phyloP scores from a whole-genome alignment of 2,888 invertebrate species.

The Tetranychus truncatus region DNA sequence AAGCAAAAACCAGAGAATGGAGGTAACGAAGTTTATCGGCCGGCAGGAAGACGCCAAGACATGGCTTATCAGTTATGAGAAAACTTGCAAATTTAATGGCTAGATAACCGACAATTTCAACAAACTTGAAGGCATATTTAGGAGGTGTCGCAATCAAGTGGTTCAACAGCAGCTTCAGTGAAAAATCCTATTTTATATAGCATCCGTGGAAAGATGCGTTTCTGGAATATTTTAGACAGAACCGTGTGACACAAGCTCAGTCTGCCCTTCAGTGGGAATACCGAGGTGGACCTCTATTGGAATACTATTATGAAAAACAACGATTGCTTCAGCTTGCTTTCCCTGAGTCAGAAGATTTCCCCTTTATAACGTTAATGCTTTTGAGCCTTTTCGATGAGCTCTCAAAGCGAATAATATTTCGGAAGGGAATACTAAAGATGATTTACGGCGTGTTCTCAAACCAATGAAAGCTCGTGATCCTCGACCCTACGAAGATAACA shows the following conservation, averaged over 20 bases:
- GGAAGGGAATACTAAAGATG: background rate
- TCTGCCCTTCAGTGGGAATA: background rate
- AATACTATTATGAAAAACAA: conserved; percentile 1
- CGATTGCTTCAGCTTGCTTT: background rate
- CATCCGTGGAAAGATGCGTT: background rate
- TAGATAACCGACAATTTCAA: background rate
- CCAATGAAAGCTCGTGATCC: background rate
- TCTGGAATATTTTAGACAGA: background rate
- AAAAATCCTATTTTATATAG: background rate
- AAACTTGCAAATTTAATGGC: background rate
- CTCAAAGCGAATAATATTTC: background rate
- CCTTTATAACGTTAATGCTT: background rate
- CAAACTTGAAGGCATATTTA: background rate
- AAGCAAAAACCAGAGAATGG: background rate
- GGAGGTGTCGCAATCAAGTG: background rate
- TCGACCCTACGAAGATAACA: no score
- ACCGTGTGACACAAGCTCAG: background rate
- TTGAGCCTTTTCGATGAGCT: background rate
- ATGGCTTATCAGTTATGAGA: conserved; percentile 3
- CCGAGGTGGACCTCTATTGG: background rate
- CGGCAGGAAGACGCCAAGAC: conserved; percentile 7
- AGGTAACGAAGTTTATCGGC: background rate
- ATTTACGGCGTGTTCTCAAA: background rate
- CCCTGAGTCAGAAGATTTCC: background rate
- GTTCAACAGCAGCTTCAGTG: background rate